Conservation (phyloP, 1,140 invertebrate species). For the Neocloeon triangulifer region DNA sequence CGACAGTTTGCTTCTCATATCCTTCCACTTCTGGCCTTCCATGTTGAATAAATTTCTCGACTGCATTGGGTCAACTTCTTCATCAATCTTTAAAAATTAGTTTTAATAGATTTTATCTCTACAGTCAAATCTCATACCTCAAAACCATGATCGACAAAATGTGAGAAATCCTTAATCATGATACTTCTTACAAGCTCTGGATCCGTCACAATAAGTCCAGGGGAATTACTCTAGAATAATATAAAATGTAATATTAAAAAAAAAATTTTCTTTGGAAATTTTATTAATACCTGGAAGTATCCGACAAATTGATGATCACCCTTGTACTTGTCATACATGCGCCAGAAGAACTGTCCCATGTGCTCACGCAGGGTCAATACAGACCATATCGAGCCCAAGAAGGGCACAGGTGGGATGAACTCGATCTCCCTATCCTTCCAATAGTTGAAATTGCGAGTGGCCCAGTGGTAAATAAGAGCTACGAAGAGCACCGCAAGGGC, state of each 20-base stretch:
- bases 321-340: slow-evolving; percentile 10
- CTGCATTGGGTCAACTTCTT: slow-evolving; percentile 23
- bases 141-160: slow-evolving; percentile 21
- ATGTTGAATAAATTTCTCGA: slow-evolving; percentile 26
- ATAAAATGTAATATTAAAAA: no score
- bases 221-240: no score
- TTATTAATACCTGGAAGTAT: slow-evolving; percentile 23
- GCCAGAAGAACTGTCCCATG: slow-evolving; percentile 4
- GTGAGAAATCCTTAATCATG: slow-evolving; percentile 21
- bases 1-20: slow-evolving; percentile 23
- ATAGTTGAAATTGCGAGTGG: slow-evolving; percentile 13
- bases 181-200: slow-evolving; percentile 21
- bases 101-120: no score
- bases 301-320: slow-evolving; percentile 15
- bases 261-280: no score
- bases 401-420: slow-evolving; percentile 16
- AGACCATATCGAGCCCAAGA: slow-evolving; percentile 20
- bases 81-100: no score
- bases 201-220: slow-evolving; percentile 21
- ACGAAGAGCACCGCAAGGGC: background rate
- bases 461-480: slow-evolving; percentile 11
- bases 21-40: slow-evolving; percentile 26
- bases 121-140: no score
- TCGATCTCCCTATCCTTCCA: slow-evolving; percentile 15
- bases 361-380: background rate